Conservation (phyloP, 1,140 invertebrate genomes). For the Platyscapa corneri region DNA sequence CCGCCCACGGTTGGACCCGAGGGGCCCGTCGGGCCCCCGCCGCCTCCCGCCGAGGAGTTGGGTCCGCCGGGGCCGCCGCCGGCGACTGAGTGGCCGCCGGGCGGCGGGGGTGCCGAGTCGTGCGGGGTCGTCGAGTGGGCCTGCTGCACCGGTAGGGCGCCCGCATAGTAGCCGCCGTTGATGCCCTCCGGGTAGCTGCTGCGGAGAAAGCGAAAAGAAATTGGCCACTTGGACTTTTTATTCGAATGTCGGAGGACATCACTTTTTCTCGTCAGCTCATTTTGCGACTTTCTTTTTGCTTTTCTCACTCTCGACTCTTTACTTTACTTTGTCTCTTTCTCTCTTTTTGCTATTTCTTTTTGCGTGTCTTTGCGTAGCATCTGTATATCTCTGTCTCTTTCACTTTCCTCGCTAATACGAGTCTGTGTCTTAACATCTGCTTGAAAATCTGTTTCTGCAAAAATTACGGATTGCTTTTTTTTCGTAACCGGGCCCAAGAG, state of each 20-base stretch:
- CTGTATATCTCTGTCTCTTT: conserved; percentile 47
- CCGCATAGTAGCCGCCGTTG: conserved; percentile 83
- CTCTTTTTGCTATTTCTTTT: conserved; percentile 30
- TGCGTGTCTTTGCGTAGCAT: conserved; percentile 44
- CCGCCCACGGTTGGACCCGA: conserved; percentile 60
- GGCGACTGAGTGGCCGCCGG: conserved; percentile 74
- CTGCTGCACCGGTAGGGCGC: conserved; percentile 82
- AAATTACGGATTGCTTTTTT: conserved; percentile 66
- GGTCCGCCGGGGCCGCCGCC: conserved; percentile 67
- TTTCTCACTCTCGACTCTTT: conserved; percentile 38
- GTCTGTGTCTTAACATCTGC: conserved; percentile 63
- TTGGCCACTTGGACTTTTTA: conserved; percentile 62
- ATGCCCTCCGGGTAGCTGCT: conserved; percentile 78
- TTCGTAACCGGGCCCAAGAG: conserved; percentile 55
- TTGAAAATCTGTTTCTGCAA: conserved; percentile 69
- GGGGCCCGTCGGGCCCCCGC: conserved; percentile 62
- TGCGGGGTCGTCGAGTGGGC: conserved; percentile 85
- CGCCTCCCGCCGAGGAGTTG: conserved; percentile 61
- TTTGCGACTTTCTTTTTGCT: conserved; percentile 51
- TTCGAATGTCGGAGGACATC: conserved; percentile 46
- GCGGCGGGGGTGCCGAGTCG: conserved; percentile 78
- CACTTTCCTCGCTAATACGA: conserved; percentile 47
- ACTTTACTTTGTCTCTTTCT: conserved; percentile 2
- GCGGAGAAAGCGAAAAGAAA: conserved; percentile 70
- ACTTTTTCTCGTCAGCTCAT: conserved; percentile 42